Base-by-base conservation (phyloP, 1,140 invertebrate species). In the Lasioglossum albipes region DNA sequence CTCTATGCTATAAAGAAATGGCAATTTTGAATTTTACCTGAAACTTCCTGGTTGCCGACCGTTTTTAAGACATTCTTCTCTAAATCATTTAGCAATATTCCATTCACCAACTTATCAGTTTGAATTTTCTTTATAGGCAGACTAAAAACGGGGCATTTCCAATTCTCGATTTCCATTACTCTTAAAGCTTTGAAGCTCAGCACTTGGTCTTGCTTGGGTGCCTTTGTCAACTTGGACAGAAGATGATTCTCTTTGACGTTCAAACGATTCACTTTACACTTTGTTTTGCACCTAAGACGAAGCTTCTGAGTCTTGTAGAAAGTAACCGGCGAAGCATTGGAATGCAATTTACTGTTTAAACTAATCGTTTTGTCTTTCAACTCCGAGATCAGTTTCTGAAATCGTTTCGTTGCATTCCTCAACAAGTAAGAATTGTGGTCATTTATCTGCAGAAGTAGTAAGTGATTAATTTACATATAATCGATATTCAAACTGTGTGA, bases 21-120 rank as follows among this genome's bases (percentile, higher is more conserved):
- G 2, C 45, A 49, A 49, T 27, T n/a, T 49, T 18, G 41, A 27
- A 27, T 68, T 49, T 83, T 68, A 88, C 91, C 91, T 41, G 73
- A 76, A 49, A 92, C 61, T 59, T 81, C 16, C 86, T 93, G 91
- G 85, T 90, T 64, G 41, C 85, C 89, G 27, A 57, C 84, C 42
- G 84, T 79, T 83, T 83, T 89, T 27, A 93, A 75, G 27, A 86
- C 22, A 82, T 86, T 84, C 6, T 88, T 64, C 9, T 86, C 41
- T n/a, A 91, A 81, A 27, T 83, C 10, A 7, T 61, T 22, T 45
- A 91, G 85, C 10, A 66, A 57, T 16, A 89, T 75, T 42, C 88
- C 88, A 71, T 92, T 91, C 6, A 93, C 59, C 27, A 79, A 67
- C 20, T 79, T 81, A 27, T 75, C 68, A 22, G 91, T 84, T 10